Conservation (phyloP, 2,888 invertebrate species). For the Dryadula phaetusa region DNA sequence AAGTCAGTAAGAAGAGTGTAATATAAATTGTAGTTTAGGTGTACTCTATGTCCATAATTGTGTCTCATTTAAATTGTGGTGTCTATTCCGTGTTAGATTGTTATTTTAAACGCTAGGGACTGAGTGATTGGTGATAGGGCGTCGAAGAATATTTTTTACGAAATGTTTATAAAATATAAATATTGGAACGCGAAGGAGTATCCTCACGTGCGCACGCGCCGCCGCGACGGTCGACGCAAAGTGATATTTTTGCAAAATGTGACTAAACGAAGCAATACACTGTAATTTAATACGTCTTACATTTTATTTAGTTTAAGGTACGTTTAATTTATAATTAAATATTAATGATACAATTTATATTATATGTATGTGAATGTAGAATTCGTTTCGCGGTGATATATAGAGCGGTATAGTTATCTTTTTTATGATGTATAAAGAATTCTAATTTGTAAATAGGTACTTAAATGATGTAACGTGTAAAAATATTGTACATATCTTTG, state of each 20-base stretch:
- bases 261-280: conserved; percentile 91
- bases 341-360: conserved; percentile 67
- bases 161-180: conserved; percentile 61
- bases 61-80: conserved; percentile 83
- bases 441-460: conserved; percentile 85
- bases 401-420: conserved; percentile 81
- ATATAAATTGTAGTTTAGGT: conserved; percentile 64
- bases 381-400: conserved; percentile 84
- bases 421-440: conserved; percentile 83
- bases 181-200: conserved; percentile 54
- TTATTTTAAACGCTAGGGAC: conserved; percentile 78
- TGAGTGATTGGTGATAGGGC: conserved; percentile 74
- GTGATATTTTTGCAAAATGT: conserved; percentile 89
- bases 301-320: conserved; percentile 81
- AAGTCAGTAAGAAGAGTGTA: conserved; percentile 76
- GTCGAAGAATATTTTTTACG: conserved; percentile 77
- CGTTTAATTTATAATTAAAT: conserved; percentile 71
- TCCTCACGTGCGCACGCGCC: conserved; percentile 46
- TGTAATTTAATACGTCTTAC: conserved; percentile 87
- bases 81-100: conserved; percentile 82
- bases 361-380: conserved; percentile 80
- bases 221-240: conserved; percentile 63
- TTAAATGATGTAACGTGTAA: conserved; percentile 81
- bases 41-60: conserved; percentile 82
- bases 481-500: conserved; percentile 85